phyloP scores from a whole-genome alignment of 2,113 vertebrate species.

The Egretta garzetta region DNA sequence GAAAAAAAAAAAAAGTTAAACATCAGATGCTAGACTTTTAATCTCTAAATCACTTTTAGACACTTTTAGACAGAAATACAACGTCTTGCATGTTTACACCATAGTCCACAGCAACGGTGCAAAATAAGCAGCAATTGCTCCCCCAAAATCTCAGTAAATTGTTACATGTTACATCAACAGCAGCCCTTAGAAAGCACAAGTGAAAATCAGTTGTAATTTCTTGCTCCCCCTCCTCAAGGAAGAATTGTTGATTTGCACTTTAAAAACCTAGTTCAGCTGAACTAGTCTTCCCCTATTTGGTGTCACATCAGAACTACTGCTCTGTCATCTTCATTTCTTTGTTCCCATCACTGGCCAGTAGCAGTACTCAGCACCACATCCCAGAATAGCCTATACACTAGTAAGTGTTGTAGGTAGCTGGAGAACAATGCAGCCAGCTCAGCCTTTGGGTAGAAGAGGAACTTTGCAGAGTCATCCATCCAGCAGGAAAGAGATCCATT shows the following conservation, averaged over 20 bases:
- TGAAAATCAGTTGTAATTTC: not conserved
- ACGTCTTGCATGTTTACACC: not conserved
- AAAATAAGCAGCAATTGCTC: not conserved
- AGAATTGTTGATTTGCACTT: not conserved
- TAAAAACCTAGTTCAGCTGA: not conserved
- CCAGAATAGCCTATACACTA: not conserved
- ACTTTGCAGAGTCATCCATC: not conserved
- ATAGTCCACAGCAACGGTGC: not conserved
- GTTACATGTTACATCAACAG: not conserved
- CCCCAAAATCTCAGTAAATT: not conserved
- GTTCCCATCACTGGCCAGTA: not conserved
- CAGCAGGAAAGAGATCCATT: not conserved
- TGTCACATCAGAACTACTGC: rapidly evolving
- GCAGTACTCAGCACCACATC: not conserved
- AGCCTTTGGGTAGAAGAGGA: not conserved
- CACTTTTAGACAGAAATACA: not conserved
- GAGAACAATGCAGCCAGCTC: not conserved
- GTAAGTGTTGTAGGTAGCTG: not conserved
- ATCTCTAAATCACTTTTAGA: not conserved
- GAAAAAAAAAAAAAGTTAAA: not conserved
- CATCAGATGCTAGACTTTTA: not conserved
- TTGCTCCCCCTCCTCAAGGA: not conserved
- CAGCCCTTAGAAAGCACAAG: not conserved
- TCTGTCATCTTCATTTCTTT: not conserved
- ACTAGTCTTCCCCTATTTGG: not conserved